Evolutionary conservation across 2,797 vertebrate genomes (phyloP), one percentile per base, ranked within the genome.

Genomic region (Xenopus petersii): DNA sequence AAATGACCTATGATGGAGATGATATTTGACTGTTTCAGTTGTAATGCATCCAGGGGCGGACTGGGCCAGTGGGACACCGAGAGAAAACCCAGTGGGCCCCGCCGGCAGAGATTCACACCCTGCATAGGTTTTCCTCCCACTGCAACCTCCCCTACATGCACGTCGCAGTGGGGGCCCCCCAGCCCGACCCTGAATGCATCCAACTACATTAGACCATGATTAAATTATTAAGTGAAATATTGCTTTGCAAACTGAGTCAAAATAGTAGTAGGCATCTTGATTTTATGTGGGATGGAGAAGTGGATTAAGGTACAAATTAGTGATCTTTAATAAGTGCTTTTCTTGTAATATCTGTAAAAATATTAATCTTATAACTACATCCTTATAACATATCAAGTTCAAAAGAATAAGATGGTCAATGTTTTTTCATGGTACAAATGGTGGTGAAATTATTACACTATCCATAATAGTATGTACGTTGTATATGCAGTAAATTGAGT

Each of bases 1-100:
- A 79, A 73, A 71, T 70, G 76, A 79, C 69, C 76, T 64, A 70
- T 73, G 76, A 79, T 79, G 76, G 60, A 79, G 70, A 79, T 79
- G 59, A 79, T 79, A 65, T 73, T 73, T 74, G 76, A 79, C 76
- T 79, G 76, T 74, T 70, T 74, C 74, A 73, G 76, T 66, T 74
- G 76, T 65, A 70, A 74, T 64, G 76, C 76, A 73, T 79, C 76
- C n/a, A n/a, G n/a, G n/a, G n/a, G n/a, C n/a, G n/a, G n/a, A n/a
- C n/a, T n/a, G n/a, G n/a, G n/a, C n/a, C n/a, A n/a, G n/a, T n/a
- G n/a, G n/a, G n/a, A n/a, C n/a, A n/a, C n/a, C n/a, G n/a, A n/a
- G n/a, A n/a, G n/a, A n/a, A n/a, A n/a, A n/a, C n/a, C n/a, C n/a
- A n/a, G n/a, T n/a, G n/a, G n/a, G n/a, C n/a, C n/a, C n/a, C n/a